Base-by-base conservation (phyloP, 2,113 vertebrate genomes). In the Dasypus novemcinctus region DNA sequence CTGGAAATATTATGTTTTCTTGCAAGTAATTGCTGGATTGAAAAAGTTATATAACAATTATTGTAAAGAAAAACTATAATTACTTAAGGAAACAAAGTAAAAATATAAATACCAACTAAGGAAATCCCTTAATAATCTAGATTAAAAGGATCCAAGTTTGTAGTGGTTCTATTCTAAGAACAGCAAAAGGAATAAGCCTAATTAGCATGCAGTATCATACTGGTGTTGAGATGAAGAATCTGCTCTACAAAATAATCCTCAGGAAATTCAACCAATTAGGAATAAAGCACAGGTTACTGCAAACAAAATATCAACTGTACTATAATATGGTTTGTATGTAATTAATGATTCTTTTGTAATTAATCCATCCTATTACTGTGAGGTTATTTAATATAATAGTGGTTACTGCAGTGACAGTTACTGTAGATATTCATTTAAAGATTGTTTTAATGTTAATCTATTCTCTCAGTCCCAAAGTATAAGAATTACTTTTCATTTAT, bases 111-210 rank as follows among this genome's bases (percentile, higher is more conserved):
- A 93, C 23, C 76, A 59, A 94, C 7, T 64, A 54, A 61, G 54
- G 43, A 89, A 57, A 91, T 74, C 29, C 66, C 59, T 68, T 86
- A 93, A 95, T 8, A 85, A 84, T 6, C 63, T 83, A 64, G 7
- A 87, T 64, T 92, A 46, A 85, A 85, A 76, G 10, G 4, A 12
- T 69, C 33, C 13, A 66, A 79, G 33, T 91, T 57, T 66, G 46
- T 49, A 78, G 25, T 79, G 41, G 59, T 91, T 91, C 78, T 18
- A 94, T 79, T 87, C 29, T 94, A 88, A 93, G 90, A 78, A 71
- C 2, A 87, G 18, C 64, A 92, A 76, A 95, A 88, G 18, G 5
- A 95, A 91, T 72, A 87, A 63, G 59, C 29, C 68, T 25, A 89
- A 79, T 52, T 64, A 92, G 80, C 61, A 86, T 36, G n/a, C 5